Base-by-base conservation (phyloP, 2,888 invertebrate genomes). In the Drosophila siamana region DNA sequence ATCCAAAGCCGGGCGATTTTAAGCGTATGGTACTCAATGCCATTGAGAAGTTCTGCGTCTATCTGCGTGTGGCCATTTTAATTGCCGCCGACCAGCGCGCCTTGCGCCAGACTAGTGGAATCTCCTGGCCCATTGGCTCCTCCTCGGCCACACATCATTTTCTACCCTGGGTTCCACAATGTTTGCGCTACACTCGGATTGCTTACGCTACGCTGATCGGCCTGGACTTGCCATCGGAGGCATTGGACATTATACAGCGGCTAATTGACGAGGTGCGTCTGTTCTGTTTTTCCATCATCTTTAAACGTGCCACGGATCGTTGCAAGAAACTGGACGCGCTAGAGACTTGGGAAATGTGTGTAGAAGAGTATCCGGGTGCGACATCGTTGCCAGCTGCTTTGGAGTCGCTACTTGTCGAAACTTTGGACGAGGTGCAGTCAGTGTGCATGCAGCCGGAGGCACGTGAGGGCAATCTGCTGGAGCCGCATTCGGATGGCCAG, bases 341-440 rank as follows among this genome's bases (percentile, higher is more conserved):
- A 76, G 98, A 98, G 93, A 96, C 95, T 0, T 98, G 98, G 98
- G 94, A 95, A 86, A 95, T 98, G 69, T 96, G 96, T 76, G 95
- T 96, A 85, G 96, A 96, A 77, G 96, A 96, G 85, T 95, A 96
- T 89, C 97, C 97, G 2, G 97, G 97, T 13, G 96, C 97, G 9
- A 98, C 98, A 0, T 94, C 92, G 65, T 66, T 96, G 94, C 96
- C 97, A 4, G 93, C 94, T 4, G 92, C 95, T 63, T 95, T 96
- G 88, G 95, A 97, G 90, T 94, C 94, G 78, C 93, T 95, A 72
- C 94, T 97, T 2, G 93, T 94, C 80, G 96, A 96, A 84, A 95
- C 96, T 0, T 92, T 96, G n/a, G 93, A 95, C 92, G 93, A 94
- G 46, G 94, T 94, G 4, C 94, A 94, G 74, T 95, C 96, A 80